Conservation (phyloP, 1,140 invertebrate species). For the Matsumurasca onukii region DNA sequence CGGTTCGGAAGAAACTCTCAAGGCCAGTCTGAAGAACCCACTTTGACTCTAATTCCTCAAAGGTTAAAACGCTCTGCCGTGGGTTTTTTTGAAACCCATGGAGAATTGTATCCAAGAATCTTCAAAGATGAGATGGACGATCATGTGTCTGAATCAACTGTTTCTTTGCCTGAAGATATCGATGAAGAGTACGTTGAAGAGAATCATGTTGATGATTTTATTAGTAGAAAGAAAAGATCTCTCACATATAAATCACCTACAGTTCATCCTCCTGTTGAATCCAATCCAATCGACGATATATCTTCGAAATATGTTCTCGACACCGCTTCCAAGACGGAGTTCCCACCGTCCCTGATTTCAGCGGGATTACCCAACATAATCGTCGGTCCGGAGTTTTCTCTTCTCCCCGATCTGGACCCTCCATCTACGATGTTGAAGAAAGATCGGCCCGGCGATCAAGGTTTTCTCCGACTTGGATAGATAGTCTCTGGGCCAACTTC, state of each 20-base stretch:
- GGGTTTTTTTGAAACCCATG: background rate
- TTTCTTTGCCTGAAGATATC: background rate
- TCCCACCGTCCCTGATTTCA: slow-evolving; percentile 11
- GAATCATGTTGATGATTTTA: background rate
- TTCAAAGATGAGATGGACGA: background rate
- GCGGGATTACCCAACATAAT: slow-evolving; percentile 30
- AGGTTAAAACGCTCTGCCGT: slow-evolving; percentile 20
- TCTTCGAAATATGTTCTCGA: background rate
- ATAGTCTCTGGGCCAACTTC: background rate
- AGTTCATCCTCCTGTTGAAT: background rate
- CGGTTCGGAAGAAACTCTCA: slow-evolving; percentile 21
- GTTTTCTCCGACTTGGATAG: slow-evolving; percentile 26
- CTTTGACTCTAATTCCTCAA: slow-evolving; percentile 8
- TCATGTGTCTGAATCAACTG: background rate
- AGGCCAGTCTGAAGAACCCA: background rate
- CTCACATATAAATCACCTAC: background rate
- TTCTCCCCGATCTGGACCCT: slow-evolving; percentile 25
- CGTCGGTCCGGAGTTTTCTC: slow-evolving; percentile 32
- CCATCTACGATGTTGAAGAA: slow-evolving; percentile 3
- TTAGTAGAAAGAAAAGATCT: slow-evolving; percentile 12
- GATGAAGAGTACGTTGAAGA: background rate
- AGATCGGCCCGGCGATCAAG: background rate
- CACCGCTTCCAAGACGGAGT: background rate
- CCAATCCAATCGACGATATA: no score
- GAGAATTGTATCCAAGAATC: background rate